Conservation (phyloP, 2,888 invertebrate species). For the Glaucopsyche alexis region DNA sequence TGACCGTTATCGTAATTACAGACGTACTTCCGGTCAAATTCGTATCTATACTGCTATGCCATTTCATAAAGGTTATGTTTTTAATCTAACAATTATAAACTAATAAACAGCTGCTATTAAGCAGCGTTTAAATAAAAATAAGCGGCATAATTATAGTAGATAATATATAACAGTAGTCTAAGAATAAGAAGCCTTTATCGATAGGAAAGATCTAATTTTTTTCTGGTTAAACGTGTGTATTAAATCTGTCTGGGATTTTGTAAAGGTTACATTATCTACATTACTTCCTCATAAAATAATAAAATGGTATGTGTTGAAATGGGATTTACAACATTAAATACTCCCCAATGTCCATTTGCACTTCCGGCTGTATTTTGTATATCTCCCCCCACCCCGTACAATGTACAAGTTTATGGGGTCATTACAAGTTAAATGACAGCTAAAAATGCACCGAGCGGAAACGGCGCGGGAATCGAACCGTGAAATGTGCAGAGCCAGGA, state of each 20-base stretch:
- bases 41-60: background rate
- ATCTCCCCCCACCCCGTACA: background rate
- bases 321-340: background rate
- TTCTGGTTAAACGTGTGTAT: no score
- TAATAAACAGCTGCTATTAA: no score
- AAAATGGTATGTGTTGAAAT: background rate
- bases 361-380: constrained; percentile 3
- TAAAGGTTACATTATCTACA: no score
- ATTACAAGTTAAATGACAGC: constrained; percentile 28
- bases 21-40: constrained; percentile 27
- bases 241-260: no score
- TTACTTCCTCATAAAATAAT: no score
- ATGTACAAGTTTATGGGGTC: constrained; percentile 18
- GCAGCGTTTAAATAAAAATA: no score
- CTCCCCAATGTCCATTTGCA: constrained; percentile 19
- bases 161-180: no score
- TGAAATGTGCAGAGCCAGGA: constrained; percentile 28
- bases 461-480: constrained; percentile 34
- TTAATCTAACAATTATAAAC: background rate
- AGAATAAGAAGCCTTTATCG: no score
- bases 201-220: no score
- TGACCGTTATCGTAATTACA: constrained; percentile 35
- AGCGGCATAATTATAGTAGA: no score
- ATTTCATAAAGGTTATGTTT: background rate
- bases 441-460: constrained; percentile 29